phyloP scores from a whole-genome alignment of 2,113 vertebrate genomes.

The Tychaedon coryphoeus region DNA sequence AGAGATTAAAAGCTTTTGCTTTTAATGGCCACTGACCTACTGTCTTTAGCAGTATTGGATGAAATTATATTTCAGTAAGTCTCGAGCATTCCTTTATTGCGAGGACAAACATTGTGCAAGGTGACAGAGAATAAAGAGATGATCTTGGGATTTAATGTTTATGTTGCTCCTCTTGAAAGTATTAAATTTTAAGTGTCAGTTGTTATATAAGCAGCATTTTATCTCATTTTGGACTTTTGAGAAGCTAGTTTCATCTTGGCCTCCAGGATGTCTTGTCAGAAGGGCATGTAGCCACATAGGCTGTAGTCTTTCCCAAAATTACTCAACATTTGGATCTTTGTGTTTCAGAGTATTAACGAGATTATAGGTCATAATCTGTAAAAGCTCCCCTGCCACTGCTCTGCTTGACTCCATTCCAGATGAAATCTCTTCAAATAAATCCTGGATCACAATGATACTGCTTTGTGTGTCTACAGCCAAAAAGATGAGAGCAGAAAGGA shows the following conservation, averaged over 20 bases:
- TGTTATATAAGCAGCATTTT: neutral
- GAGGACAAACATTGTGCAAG: neutral
- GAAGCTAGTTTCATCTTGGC: neutral
- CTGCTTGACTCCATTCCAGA: slow-evolving; percentile 77
- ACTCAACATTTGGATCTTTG: slow-evolving; percentile 67
- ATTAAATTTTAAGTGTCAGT: neutral
- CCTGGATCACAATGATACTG: slow-evolving; percentile 67
- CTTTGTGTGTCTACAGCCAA: slow-evolving; percentile 60
- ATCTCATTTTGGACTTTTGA: neutral
- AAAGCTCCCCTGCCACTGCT: slow-evolving; percentile 73
- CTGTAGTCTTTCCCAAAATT: slow-evolving; percentile 61
- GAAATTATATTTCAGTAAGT: neutral
- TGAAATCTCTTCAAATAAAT: slow-evolving; percentile 78
- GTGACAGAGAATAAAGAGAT: neutral
- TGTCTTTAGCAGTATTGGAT: neutral
- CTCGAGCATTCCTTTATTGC: neutral
- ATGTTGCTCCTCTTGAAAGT: neutral
- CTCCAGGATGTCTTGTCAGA: slow-evolving; percentile 17
- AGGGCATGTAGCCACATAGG: neutral
- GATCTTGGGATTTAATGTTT: neutral
- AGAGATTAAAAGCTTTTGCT: neutral
- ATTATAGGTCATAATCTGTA: slow-evolving; percentile 77
- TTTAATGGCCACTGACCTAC: neutral
- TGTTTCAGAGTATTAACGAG: slow-evolving; percentile 75
- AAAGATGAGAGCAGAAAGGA: slow-evolving; percentile 1